Conservation (phyloP, 2,797 vertebrate genomes). For the Halcyon badia region DNA sequence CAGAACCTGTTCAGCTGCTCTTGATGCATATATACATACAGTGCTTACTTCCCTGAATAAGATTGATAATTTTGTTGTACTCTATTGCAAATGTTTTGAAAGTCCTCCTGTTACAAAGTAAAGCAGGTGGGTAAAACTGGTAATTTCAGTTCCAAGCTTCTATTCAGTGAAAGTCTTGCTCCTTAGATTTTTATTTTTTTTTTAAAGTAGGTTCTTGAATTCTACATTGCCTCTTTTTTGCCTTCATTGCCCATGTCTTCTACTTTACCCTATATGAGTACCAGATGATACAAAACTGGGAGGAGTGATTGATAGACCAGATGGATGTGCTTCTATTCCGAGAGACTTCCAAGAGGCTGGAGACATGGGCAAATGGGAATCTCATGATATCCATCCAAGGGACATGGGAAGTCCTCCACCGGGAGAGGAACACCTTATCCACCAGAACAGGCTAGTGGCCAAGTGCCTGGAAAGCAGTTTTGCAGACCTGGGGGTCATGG, state of each 20-base stretch:
- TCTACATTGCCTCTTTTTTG: not conserved
- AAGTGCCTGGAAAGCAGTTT: not conserved
- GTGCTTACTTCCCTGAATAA: not conserved
- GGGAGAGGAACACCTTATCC: not conserved
- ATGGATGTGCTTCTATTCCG: not conserved
- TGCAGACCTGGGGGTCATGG: rapidly evolving
- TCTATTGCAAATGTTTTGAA: not conserved
- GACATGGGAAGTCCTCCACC: not conserved
- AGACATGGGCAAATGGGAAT: not conserved
- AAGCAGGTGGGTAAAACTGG: not conserved
- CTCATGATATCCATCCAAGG: not conserved
- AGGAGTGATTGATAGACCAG: not conserved
- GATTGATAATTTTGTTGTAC: not conserved
- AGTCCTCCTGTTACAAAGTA: not conserved
- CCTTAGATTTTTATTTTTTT: too few species aligned
- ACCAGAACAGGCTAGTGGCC: not conserved
- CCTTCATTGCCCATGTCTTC: not conserved
- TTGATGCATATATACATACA: not conserved
- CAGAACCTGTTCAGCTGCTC: not conserved
- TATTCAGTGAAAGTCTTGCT: not conserved
- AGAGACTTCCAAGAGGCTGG: not conserved
- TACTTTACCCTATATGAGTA: not conserved
- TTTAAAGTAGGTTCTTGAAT: not conserved
- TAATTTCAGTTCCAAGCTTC: not conserved
- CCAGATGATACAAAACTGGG: not conserved